A percentile compares a stretch with the other conserved stretches of the same genome.
phyloP scores from a whole-genome alignment of 1,140 invertebrate species.

The Ceratina calcarata region DNA sequence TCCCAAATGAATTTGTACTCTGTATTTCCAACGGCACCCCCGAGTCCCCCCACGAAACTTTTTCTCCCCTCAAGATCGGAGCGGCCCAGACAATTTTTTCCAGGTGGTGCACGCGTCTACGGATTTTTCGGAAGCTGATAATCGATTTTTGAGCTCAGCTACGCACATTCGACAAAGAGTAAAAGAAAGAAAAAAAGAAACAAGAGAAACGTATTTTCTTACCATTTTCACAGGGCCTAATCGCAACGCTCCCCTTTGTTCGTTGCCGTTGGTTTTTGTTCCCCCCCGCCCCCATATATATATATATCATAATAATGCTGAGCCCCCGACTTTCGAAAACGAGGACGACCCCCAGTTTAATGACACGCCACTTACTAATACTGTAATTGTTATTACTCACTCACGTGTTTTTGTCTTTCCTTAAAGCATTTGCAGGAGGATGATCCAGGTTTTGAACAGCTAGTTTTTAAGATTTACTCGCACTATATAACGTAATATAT shows the following conservation, averaged over 20 bases:
- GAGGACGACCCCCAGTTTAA: constrained; percentile 62
- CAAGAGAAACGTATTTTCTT: constrained; percentile 64
- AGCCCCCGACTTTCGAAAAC: neutral
- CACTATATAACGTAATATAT: constrained; percentile 69
- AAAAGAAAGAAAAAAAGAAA: constrained; percentile 42
- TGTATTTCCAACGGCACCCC: constrained; percentile 36
- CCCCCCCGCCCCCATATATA: constrained; percentile 34
- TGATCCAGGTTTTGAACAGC: constrained; percentile 80
- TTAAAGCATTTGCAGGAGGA: constrained; percentile 81
- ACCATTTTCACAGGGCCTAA: constrained; percentile 72
- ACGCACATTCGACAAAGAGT: constrained; percentile 27
- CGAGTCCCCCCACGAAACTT: neutral
- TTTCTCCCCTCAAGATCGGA: constrained; percentile 41
- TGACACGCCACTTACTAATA: constrained; percentile 73
- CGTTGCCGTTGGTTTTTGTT: constrained; percentile 65
- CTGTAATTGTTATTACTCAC: constrained; percentile 70
- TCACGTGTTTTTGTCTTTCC: constrained; percentile 78
- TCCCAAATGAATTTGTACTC: constrained; percentile 57
- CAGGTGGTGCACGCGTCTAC: constrained; percentile 79
- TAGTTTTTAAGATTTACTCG: constrained; percentile 78
- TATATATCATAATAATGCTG: too few species aligned
- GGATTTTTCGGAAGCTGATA: constrained; percentile 80
- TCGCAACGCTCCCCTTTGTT: constrained; percentile 67
- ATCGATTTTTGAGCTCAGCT: constrained; percentile 78
- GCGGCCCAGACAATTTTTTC: constrained; percentile 72